These are phyloP conservation scores for Tenualosa ilisha DNA, from an alignment of 2,797 vertebrate species.

Conservation along the genomic window DNA sequence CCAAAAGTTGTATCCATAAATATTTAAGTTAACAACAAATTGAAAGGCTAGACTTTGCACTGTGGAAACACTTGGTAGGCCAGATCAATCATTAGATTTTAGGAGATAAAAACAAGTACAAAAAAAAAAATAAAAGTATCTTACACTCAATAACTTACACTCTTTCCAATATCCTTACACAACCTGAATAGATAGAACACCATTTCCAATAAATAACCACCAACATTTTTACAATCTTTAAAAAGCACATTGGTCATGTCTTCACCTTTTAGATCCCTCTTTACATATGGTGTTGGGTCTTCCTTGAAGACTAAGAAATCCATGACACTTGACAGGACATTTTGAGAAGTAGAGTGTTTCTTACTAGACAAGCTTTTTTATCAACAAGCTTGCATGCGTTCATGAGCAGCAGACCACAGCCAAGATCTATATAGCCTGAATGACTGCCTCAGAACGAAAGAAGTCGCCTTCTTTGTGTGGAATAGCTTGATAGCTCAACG, in stretches of 20 bases:
- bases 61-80: background rate
- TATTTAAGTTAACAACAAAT: constrained; percentile 7
- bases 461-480: background rate
- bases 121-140: background rate
- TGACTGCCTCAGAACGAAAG: too few species aligned
- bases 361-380: background rate
- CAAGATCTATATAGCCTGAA: background rate
- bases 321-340: background rate
- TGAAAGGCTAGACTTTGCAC: background rate
- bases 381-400: background rate
- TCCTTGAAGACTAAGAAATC: background rate
- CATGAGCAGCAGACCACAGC: background rate
- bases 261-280: background rate
- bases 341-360: background rate
- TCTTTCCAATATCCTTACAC: background rate
- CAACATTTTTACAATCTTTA: background rate
- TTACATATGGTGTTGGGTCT: background rate
- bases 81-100: background rate
- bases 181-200: background rate
- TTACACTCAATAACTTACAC: background rate
- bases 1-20: background rate
- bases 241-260: constrained; percentile 2
- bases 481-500: background rate
- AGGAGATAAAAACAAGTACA: background rate
- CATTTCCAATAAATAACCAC: background rate